Evolutionary conservation across 2,888 invertebrate genomes (phyloP).

Genomic region (Caenorhabditis sp.): DNA sequence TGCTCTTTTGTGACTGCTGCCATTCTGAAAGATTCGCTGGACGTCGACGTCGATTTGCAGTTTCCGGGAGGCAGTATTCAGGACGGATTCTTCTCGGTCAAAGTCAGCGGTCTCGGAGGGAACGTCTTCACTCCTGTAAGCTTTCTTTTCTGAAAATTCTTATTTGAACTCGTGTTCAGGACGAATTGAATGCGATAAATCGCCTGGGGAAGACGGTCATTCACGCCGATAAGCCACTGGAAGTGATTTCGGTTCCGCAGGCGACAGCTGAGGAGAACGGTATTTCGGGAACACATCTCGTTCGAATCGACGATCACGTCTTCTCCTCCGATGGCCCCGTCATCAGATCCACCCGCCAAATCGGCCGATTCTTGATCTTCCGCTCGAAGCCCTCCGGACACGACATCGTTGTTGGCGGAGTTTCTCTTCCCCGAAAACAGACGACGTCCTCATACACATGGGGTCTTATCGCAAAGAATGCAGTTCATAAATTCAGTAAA

Average conservation of each 20-base stretch:
- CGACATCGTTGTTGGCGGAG: constrained; percentile 41
- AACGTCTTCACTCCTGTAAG: constrained; percentile 15
- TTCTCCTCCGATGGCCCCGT: constrained; percentile 33
- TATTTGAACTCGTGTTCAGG: constrained; percentile 9
- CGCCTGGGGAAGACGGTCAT: constrained; percentile 24
- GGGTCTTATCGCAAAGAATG: constrained; percentile 52
- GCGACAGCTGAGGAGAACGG: constrained; percentile 46
- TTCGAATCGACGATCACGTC: constrained; percentile 41
- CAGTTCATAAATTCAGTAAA: constrained; percentile 29
- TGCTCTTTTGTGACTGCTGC: constrained; percentile 48
- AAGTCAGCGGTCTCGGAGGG: constrained; percentile 40
- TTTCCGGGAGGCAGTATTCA: constrained; percentile 6
- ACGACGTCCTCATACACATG: constrained; percentile 52
- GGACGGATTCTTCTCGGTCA: constrained; percentile 44
- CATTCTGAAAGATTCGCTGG: constrained; percentile 36
- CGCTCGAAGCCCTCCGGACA: constrained; percentile 19
- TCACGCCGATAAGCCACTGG: constrained; percentile 26
- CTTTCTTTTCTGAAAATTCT: too few relatives aligned
- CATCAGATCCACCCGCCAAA: constrained; percentile 51
- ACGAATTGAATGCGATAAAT: constrained; percentile 40
- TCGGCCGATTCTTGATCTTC: constrained; percentile 47
- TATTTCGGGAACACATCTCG: constrained; percentile 12
- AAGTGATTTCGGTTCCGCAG: constrained; percentile 37
- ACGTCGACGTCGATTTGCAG: constrained; percentile 7
- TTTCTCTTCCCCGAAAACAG: constrained; percentile 31